These are phyloP conservation scores for Himantopus leucocephalus DNA, from an alignment of 2,113 vertebrate species.

Conservation along the genomic window DNA sequence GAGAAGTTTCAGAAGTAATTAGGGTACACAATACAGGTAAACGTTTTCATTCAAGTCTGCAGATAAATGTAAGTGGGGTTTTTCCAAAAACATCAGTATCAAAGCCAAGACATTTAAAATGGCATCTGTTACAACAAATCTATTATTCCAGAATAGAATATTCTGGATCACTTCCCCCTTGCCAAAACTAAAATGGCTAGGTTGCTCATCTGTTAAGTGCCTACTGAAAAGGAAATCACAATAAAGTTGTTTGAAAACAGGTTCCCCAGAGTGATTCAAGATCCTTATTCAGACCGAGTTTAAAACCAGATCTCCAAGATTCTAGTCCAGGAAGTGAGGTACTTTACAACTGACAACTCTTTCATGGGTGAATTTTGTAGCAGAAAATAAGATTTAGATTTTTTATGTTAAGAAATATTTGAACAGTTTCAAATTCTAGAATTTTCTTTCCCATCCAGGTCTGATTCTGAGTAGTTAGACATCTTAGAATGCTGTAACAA, in stretches of 20 bases:
- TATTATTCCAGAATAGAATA: background rate
- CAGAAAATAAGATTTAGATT: background rate
- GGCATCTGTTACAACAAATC: background rate
- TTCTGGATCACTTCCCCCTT: background rate
- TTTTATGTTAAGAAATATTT: background rate
- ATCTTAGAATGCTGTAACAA: background rate
- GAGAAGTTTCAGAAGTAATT: background rate
- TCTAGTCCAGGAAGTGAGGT: background rate
- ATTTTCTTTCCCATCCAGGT: background rate
- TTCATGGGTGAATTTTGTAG: background rate
- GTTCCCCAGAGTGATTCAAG: background rate
- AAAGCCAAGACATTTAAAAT: background rate
- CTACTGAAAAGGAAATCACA: background rate
- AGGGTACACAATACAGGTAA: background rate
- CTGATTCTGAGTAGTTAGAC: background rate
- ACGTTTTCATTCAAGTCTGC: background rate
- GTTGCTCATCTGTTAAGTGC: background rate
- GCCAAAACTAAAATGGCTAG: background rate
- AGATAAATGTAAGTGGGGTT: background rate
- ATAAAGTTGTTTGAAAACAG: background rate
- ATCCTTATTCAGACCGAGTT: background rate
- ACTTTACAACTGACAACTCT: background rate
- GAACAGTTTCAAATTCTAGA: background rate
- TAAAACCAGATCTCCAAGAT: background rate
- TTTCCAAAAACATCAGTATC: background rate